These are phyloP conservation scores for Melipona bicolor DNA, from an alignment of 2,888 invertebrate genomes.

Conservation along the genomic window DNA sequence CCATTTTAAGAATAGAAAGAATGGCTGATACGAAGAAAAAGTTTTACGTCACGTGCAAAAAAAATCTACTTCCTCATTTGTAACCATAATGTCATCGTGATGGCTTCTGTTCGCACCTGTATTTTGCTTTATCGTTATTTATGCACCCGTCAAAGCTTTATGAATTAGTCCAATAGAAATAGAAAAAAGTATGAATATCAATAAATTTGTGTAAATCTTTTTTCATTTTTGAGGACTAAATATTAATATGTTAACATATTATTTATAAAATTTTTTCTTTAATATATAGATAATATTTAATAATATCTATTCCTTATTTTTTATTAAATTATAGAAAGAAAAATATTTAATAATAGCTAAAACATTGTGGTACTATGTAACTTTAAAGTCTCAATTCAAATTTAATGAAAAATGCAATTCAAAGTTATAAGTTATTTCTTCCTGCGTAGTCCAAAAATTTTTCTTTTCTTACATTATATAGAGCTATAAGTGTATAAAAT, in stretches of 20 bases:
- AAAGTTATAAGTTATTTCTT: not conserved
- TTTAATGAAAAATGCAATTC: constrained; percentile 20
- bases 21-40: constrained; percentile 46
- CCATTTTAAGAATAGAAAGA: not conserved
- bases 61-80: constrained; percentile 36
- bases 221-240: not conserved
- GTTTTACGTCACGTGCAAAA: constrained; percentile 28
- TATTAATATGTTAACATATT: not conserved
- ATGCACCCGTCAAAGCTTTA: not conserved
- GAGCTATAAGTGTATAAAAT: not conserved
- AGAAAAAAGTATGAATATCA: not conserved
- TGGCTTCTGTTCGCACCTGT: not conserved
- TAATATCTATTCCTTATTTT: not conserved
- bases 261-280: no score
- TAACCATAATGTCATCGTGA: constrained; percentile 32
- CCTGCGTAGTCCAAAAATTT: not conserved
- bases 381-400: constrained; percentile 3
- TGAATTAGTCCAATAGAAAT: not conserved
- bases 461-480: no score
- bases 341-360: not conserved
- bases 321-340: not conserved
- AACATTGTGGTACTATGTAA: not conserved
- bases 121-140: not conserved
- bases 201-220: not conserved
- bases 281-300: not conserved